Evolutionary conservation across 1,140 invertebrate species (phyloP).

Genomic region (Caenorhabditis remanei): DNA sequence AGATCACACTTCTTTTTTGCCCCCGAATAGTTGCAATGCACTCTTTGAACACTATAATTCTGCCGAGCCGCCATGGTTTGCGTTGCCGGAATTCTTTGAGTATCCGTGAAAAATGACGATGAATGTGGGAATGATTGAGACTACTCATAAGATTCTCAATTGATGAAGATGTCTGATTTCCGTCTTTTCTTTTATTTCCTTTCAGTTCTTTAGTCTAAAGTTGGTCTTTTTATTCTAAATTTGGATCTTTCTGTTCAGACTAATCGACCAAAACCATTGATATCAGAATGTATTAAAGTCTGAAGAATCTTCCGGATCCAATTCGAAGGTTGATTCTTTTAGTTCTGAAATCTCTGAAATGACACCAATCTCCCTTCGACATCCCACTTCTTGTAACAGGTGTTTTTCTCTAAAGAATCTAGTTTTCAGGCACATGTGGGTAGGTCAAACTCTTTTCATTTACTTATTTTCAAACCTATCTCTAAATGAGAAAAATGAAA

Average conservation of each 20-base stretch:
- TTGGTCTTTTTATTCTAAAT: no score
- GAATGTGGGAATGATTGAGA: slow-evolving; percentile 48
- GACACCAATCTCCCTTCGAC: background rate
- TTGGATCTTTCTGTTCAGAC: no score
- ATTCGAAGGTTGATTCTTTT: no score
- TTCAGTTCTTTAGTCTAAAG: background rate
- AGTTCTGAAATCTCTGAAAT: no score
- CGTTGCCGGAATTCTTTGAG: background rate
- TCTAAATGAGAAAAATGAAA: background rate
- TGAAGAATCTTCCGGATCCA: background rate
- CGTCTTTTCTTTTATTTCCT: background rate
- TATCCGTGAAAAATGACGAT: slow-evolving; percentile 18
- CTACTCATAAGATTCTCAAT: background rate
- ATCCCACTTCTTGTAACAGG: background rate
- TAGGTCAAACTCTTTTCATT: background rate
- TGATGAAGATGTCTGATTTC: slow-evolving; percentile 26
- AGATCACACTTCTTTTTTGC: background rate
- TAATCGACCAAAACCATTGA: background rate
- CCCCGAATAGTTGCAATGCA: background rate
- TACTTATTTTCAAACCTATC: background rate
- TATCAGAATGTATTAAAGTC: background rate
- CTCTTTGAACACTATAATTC: slow-evolving; percentile 37
- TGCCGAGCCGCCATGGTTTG: background rate
- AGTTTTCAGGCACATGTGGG: slow-evolving; percentile 16
- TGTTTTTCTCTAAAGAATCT: background rate